Conservation (phyloP, 2,797 vertebrate species). For the Craterocephalus amniculus region DNA sequence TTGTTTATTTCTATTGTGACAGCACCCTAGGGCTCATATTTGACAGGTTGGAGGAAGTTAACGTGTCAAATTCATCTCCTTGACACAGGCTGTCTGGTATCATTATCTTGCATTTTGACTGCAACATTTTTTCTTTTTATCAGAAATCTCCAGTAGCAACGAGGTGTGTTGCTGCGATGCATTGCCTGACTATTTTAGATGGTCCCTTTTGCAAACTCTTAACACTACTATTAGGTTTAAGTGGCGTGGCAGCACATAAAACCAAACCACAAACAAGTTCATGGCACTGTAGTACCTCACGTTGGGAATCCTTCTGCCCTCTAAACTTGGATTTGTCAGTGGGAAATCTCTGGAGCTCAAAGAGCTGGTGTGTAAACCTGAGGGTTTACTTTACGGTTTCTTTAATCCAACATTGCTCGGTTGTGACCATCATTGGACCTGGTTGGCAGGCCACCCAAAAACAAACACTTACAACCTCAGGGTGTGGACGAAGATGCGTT, state of each 20-base stretch:
- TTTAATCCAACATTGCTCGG: conserved; percentile 45
- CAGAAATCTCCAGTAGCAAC: conserved; percentile 16
- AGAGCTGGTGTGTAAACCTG: conserved; percentile 45
- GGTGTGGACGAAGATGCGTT: conserved; percentile 45
- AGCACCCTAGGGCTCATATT: conserved; percentile 61
- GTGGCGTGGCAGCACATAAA: conserved; percentile 23
- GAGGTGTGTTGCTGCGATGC: conserved; percentile 3
- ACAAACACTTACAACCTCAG: conserved; percentile 36
- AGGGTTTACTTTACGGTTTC: conserved; percentile 47
- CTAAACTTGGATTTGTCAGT: conserved; percentile 60
- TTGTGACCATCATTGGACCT: conserved; percentile 43
- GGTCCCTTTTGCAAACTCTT: conserved; percentile 37
- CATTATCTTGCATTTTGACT: conserved; percentile 63
- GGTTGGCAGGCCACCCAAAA: conserved; percentile 38
- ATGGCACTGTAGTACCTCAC: conserved; percentile 21
- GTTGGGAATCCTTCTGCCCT: conserved; percentile 46
- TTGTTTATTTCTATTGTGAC: conserved; percentile 70
- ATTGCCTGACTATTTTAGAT: conserved; percentile 4
- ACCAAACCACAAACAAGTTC: conserved; percentile 37
- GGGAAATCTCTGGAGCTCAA: conserved; percentile 54
- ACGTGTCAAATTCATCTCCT: conserved; percentile 53
- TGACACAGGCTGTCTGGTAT: conserved; percentile 44
- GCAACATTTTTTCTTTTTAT: conserved; percentile 30
- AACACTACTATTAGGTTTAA: conserved; percentile 31
- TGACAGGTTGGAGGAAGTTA: conserved; percentile 64